Evolutionary conservation across 2,797 vertebrate species (phyloP), one percentile per base, ranked within the genome.

Genomic region (Tapirus indicus): DNA sequence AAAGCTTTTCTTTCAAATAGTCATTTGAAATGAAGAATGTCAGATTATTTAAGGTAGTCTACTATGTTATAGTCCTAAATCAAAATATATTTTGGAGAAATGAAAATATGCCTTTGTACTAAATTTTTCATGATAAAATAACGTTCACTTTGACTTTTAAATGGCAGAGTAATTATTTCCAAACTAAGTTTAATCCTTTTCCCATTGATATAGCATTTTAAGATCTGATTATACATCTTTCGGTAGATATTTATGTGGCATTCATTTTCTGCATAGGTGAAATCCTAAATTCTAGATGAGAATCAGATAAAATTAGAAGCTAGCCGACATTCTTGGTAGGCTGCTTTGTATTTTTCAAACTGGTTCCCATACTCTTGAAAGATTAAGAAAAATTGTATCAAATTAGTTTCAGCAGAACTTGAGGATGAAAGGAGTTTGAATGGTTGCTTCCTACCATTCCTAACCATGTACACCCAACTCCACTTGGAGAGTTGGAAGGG

Each of bases 221-320:
- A 95, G 78, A 60, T 78, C 54, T 72, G 84, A 64, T 92, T 44
- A 7, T 77, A 16, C 86, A 20, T 94, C n/a, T 83, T 58, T 96
- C 47, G 58, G 41, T 93, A 49, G 74, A n/a, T 79, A 52, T 78
- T 91, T 95, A 27, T 83, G 29, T 85, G 71, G 29, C 64, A 47
- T 94, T 93, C 66, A 9, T 93, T 94, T 91, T 87, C 66, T 49
- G 20, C 80, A 66, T 21, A 88, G 32, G 23, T 58, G 91, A n/a
- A 95, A 95, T 87, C 85, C 62, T 91, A 62, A 87, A 27, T 90
- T 96, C 82, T 94, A 38, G 89, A 79, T 97, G 44, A 96, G 69
- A 93, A 75, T 79, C 83, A 77, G 91, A 92, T 83, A 91, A 58
- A 87, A 96, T 94, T 95, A 95, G 97, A 97, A 92, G 38, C 71